Conservation (phyloP, 2,113 vertebrate species). For the Menura novaehollandiae region DNA sequence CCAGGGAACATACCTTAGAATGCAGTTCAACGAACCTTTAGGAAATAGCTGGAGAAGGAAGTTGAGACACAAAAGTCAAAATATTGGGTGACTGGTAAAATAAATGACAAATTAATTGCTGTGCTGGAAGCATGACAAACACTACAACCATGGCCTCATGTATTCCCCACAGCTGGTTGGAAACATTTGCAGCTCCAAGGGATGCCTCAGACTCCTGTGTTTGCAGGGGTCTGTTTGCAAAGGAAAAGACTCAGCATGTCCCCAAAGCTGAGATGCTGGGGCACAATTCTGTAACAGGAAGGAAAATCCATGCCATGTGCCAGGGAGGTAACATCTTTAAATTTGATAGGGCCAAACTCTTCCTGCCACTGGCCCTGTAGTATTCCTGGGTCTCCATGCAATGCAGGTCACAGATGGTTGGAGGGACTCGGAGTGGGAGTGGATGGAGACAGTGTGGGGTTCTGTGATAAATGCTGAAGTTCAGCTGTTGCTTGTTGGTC, state of each 20-base stretch:
- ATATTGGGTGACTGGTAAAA: not conserved
- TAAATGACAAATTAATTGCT: not conserved
- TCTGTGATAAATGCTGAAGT: not conserved
- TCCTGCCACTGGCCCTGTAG: not conserved
- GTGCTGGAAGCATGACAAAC: not conserved
- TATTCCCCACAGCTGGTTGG: not conserved
- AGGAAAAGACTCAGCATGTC: accelerated
- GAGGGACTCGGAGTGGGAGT: not conserved
- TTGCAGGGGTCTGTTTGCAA: not conserved
- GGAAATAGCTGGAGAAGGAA: not conserved
- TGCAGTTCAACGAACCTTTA: not conserved
- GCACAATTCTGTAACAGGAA: not conserved
- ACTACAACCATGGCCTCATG: not conserved
- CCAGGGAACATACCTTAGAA: not conserved
- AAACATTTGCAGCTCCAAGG: not conserved
- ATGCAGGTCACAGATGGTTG: accelerated
- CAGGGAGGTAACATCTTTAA: not conserved
- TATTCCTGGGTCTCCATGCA: not conserved
- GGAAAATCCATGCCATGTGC: not conserved
- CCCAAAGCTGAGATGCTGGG: not conserved
- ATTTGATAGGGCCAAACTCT: not conserved
- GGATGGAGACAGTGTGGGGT: not conserved
- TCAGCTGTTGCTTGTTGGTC: not conserved
- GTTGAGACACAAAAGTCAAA: not conserved
- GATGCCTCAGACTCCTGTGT: accelerated